Evolutionary conservation across 2,113 vertebrate species (phyloP), one percentile per base, ranked within the genome.

Genomic region (Oxyruncus cristatus): DNA sequence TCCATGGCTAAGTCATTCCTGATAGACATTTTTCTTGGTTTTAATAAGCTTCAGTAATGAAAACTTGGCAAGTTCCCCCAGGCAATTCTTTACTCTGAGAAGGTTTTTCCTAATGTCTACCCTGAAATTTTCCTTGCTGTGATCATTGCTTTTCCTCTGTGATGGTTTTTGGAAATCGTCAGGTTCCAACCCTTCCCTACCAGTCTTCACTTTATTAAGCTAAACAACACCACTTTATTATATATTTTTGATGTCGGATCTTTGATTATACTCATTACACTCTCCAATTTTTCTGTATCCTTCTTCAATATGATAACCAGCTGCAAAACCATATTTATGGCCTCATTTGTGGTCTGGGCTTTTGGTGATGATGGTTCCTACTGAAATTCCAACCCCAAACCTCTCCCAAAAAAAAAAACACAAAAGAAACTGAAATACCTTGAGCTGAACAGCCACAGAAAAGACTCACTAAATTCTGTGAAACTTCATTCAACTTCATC

Each of bases 331-430:
- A 5, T n/a, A 80, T 33, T 59, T 33, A 26, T 1, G 2, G 35
- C 26, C 23, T 61, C 24, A 12, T 18, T 47, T 72, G 23, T 73
- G 49, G 33, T 73, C 49, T 56, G 63, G 50, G 37, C 21, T 73
- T 79, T 61, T 77, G 41, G 16, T 56, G 32, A 35, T 66, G 66
- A 41, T 32, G 55, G 11, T 11, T 85, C 11, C 46, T 56, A n/a
- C 32, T 62, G 59, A 77, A 80, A 56, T 89, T 52, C 19, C 19
- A 47, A 59, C 7, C 3, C 12, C 11, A 27, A 14, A 9, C 2
- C 5, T 6, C 16, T 5, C 1, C 4, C 8, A 9, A 30, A 7
- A 46, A 52, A 46, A 8, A 0, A 4, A n/a, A n/a, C 28, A 37
- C 18, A 21, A 62, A 70, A 66, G 41, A 70, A 70, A 12, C 19